These are phyloP conservation scores for Lamellibrachia satsuma DNA, from an alignment of 2,888 invertebrate species.

Conservation along the genomic window DNA sequence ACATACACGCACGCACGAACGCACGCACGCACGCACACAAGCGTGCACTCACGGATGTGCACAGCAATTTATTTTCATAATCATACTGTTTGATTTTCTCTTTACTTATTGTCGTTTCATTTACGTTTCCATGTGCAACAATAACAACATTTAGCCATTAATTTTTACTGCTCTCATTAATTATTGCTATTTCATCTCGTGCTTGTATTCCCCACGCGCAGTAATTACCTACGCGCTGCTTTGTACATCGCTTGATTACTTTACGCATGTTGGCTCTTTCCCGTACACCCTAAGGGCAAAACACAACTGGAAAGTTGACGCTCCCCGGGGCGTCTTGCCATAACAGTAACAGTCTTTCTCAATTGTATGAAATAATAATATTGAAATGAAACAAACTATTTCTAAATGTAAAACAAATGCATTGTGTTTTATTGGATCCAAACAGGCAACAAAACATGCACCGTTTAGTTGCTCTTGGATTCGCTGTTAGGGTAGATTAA, in stretches of 20 bases:
- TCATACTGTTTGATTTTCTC: neutral
- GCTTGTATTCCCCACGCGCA: neutral
- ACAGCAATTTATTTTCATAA: neutral
- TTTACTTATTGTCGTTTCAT: neutral
- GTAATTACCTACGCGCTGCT: neutral
- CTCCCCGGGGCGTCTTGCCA: too few species aligned
- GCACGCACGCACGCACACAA: neutral
- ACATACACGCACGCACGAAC: neutral
- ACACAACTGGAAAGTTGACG: too few species aligned
- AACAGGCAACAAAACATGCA: too few species aligned
- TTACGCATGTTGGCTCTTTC: neutral
- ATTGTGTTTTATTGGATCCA: too few species aligned
- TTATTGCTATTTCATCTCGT: slow-evolving; percentile 17
- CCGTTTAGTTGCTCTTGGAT: too few species aligned
- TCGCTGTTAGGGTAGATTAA: too few species aligned
- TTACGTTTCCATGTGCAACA: neutral
- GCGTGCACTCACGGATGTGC: neutral
- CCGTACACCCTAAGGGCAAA: neutral
- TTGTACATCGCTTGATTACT: neutral
- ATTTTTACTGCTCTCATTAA: neutral
- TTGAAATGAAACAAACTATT: too few species aligned
- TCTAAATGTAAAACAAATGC: too few species aligned
- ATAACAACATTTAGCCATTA: neutral
- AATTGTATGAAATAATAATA: too few species aligned
- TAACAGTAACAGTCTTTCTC: too few species aligned